A percentile compares a stretch with the other conserved stretches of the same genome.
These are phyloP conservation scores for Drosophila sordidapex DNA, from an alignment of 2,888 invertebrate genomes.

Conservation along the genomic window DNA sequence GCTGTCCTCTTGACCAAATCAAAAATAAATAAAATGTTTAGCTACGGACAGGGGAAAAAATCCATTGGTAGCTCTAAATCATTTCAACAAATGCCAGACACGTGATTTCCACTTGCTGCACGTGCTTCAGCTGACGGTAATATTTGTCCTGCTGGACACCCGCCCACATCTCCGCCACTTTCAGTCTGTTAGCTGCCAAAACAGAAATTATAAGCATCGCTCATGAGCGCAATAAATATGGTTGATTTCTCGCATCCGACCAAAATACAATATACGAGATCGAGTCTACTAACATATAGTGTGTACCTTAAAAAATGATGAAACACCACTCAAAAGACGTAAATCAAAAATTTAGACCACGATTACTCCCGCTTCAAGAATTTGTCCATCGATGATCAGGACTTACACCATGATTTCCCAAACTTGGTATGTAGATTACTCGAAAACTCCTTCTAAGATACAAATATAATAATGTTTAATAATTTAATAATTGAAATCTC, in stretches of 20 bases:
- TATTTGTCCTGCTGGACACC: slow-evolving; percentile 3
- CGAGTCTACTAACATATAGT: slow-evolving; percentile 1
- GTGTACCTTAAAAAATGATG: background rate
- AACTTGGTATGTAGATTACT: background rate
- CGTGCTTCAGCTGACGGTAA: slow-evolving; percentile 52
- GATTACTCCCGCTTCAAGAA: too few relatives aligned
- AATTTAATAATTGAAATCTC: background rate
- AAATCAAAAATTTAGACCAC: too few relatives aligned
- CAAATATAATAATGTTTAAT: background rate
- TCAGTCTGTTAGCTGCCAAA: slow-evolving; percentile 56
- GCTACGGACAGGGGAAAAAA: background rate
- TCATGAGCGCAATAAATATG: slow-evolving; percentile 83
- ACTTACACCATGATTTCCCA: too few relatives aligned
- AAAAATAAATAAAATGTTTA: slow-evolving; percentile 3
- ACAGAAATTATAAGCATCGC: slow-evolving; percentile 82
- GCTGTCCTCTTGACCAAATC: background rate
- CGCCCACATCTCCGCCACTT: slow-evolving; percentile 5
- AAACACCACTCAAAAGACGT: too few relatives aligned
- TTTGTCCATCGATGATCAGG: too few relatives aligned
- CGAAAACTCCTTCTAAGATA: background rate
- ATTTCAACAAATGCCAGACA: slow-evolving; percentile 75
- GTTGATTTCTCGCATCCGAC: slow-evolving; percentile 75
- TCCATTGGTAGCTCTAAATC: slow-evolving; percentile 56
- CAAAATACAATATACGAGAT: slow-evolving; percentile 27
- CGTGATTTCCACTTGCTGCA: slow-evolving; percentile 74